Conservation (phyloP, 2,888 invertebrate genomes). For the Cacoxenus indagator region DNA sequence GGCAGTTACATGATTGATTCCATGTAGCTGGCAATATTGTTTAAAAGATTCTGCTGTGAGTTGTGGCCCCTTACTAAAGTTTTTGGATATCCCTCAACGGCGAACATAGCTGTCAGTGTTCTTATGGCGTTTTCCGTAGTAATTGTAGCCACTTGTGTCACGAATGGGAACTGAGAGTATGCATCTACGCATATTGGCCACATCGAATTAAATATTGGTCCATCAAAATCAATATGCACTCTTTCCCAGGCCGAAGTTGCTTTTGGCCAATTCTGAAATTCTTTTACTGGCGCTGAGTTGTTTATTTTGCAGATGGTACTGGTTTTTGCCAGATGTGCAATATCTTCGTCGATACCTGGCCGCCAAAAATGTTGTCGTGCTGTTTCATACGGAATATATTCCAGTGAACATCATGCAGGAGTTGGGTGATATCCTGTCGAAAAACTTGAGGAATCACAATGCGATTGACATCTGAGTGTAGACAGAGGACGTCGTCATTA, state of each 20-base stretch:
- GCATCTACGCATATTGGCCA: slow-evolving; percentile 24
- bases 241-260: too few species aligned
- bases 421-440: background rate
- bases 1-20: background rate
- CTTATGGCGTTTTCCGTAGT: slow-evolving; percentile 13
- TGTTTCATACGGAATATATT: too few species aligned
- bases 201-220: slow-evolving; percentile 17
- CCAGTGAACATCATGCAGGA: background rate
- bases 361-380: background rate
- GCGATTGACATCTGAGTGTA: slow-evolving; percentile 6
- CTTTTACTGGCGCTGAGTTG: too few species aligned
- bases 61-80: background rate
- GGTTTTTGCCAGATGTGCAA: background rate
- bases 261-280: too few species aligned
- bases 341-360: background rate
- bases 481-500: background rate
- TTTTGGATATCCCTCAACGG: background rate
- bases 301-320: background rate
- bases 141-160: slow-evolving; percentile 10
- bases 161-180: too few species aligned
- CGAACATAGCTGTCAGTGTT: slow-evolving; percentile 13
- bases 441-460: background rate
- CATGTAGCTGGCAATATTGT: background rate
- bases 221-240: slow-evolving; percentile 2
- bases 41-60: background rate